Conservation (phyloP, 2,888 invertebrate species). For the Nemotelus pantherinus region DNA sequence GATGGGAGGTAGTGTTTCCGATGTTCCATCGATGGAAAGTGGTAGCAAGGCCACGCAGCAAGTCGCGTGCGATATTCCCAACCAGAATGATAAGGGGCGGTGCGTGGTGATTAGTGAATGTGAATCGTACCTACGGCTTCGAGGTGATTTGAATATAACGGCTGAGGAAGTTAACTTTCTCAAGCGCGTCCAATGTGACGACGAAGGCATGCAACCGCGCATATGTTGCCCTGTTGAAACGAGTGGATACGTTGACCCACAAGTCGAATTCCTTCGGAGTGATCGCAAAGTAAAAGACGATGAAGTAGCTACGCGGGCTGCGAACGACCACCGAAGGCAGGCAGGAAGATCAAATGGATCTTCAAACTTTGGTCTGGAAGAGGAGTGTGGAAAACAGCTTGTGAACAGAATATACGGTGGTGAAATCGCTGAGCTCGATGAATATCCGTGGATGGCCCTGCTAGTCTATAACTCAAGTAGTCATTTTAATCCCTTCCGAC, state of each 20-base stretch:
- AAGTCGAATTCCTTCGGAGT: slow-evolving; percentile 54
- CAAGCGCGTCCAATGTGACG: slow-evolving; percentile 60
- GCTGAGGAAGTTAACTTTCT: slow-evolving; percentile 54
- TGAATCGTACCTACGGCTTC: slow-evolving; percentile 59
- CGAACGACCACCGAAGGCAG: neutral
- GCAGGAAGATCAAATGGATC: neutral
- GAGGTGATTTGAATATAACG: slow-evolving; percentile 57
- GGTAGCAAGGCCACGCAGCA: neutral
- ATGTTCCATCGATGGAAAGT: neutral
- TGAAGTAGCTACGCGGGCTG: neutral
- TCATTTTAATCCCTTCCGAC: slow-evolving; percentile 8
- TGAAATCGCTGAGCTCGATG: slow-evolving; percentile 70
- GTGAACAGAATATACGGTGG: slow-evolving; percentile 73
- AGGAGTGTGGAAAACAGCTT: slow-evolving; percentile 68
- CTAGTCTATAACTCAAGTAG: slow-evolving; percentile 69
- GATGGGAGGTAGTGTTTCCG: neutral
- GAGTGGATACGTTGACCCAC: slow-evolving; percentile 59
- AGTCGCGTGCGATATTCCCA: slow-evolving; percentile 61
- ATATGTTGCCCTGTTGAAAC: slow-evolving; percentile 62
- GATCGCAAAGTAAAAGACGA: slow-evolving; percentile 20
- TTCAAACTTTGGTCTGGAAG: neutral
- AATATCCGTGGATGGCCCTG: slow-evolving; percentile 73
- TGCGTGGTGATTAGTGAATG: slow-evolving; percentile 59
- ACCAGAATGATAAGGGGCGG: slow-evolving; percentile 60
- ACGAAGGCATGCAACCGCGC: slow-evolving; percentile 49